A percentile compares a stretch with the other conserved stretches of the same genome.
Conservation (phyloP, 2,888 invertebrate genomes). For the Trypoxylon attenuatum region DNA sequence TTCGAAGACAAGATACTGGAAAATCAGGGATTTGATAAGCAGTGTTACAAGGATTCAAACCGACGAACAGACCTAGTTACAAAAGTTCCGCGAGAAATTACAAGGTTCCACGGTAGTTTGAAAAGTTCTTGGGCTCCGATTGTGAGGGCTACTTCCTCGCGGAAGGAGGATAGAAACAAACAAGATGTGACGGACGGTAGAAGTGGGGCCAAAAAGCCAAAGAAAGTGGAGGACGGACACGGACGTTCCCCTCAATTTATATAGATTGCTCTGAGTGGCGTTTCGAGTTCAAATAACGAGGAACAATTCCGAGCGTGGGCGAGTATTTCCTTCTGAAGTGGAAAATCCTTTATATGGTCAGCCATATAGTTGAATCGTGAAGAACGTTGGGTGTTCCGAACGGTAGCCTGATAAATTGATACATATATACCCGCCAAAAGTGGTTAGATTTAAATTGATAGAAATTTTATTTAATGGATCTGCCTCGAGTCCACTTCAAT, state of each 20-base stretch:
- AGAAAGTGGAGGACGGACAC: conserved; percentile 3
- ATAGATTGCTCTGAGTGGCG: conserved; percentile 42
- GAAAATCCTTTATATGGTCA: conserved; percentile 37
- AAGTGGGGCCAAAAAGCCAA: conserved; percentile 8
- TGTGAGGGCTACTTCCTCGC: background rate
- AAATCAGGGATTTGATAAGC: background rate
- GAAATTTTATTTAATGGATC: too few relatives aligned
- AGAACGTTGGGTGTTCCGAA: background rate
- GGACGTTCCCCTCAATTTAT: conserved; percentile 50
- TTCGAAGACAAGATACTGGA: too few relatives aligned
- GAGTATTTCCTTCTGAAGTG: conserved; percentile 37
- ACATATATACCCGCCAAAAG: background rate
- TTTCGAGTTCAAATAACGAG: conserved; percentile 48
- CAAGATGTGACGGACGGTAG: conserved; percentile 5
- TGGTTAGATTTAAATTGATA: too few relatives aligned
- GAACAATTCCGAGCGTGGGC: conserved; percentile 32
- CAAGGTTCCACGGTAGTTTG: background rate
- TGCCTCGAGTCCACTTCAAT: too few relatives aligned
- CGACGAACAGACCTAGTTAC: background rate
- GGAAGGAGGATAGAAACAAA: conserved; percentile 4
- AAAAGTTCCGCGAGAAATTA: background rate
- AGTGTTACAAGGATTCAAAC: background rate
- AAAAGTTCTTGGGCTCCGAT: background rate
- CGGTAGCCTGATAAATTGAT: background rate
- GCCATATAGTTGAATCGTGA: conserved; percentile 11